These are phyloP conservation scores for Keiferia lycopersicella DNA, from an alignment of 2,888 invertebrate genomes.

Conservation along the genomic window DNA sequence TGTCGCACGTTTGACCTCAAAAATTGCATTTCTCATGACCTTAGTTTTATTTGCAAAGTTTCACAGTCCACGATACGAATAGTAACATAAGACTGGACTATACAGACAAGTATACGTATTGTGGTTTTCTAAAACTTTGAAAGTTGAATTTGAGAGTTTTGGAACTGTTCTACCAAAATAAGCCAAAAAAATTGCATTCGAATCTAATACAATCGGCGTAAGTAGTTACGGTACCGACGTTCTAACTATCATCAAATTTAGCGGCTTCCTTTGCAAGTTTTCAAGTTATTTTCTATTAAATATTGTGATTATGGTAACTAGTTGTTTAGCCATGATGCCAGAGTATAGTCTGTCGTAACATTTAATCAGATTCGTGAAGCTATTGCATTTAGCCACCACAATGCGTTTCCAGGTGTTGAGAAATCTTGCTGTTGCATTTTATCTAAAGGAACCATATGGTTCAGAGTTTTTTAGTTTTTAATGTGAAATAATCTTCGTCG, in stretches of 20 bases:
- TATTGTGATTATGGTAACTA: background rate
- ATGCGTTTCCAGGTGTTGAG: conserved; percentile 1
- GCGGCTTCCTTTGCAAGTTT: too few relatives aligned
- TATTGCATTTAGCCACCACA: conserved; percentile 3
- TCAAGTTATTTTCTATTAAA: too few relatives aligned
- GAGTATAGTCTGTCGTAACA: background rate
- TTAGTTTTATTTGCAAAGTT: conserved; percentile 2
- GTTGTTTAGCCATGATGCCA: background rate
- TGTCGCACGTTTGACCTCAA: conserved; percentile 22
- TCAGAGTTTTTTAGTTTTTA: conserved; percentile 11
- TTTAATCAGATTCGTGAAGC: conserved; percentile 5
- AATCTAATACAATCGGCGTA: too few relatives aligned
- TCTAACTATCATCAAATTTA: too few relatives aligned
- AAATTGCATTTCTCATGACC: conserved; percentile 5
- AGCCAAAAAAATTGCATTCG: too few relatives aligned
- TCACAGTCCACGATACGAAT: background rate
- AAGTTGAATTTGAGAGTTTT: too few relatives aligned
- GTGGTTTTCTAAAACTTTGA: too few relatives aligned
- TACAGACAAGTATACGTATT: too few relatives aligned
- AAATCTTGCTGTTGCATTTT: background rate
- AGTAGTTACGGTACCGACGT: too few relatives aligned
- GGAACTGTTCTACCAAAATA: too few relatives aligned
- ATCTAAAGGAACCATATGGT: conserved; percentile 21
- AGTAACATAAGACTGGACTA: background rate
- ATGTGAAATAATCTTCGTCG: conserved; percentile 25